Evolutionary conservation across 2,797 vertebrate species (phyloP).

Genomic region (Gouania willdenowi): DNA sequence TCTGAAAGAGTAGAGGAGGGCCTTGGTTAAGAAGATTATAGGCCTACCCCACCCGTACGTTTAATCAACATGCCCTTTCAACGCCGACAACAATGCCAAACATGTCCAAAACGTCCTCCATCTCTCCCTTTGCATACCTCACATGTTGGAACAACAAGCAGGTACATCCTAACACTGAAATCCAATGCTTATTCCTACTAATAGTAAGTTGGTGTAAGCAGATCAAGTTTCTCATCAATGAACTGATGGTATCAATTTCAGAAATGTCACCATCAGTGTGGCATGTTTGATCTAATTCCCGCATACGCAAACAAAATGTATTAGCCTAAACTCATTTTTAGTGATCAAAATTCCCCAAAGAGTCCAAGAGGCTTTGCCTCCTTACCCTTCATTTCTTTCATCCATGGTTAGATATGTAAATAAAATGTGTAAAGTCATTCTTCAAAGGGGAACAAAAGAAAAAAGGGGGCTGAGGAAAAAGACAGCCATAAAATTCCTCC

Average conservation of each 20-base stretch:
- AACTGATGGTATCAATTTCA: slow-evolving; percentile 21
- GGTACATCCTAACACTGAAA: slow-evolving; percentile 34
- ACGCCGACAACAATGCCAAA: slow-evolving; percentile 69
- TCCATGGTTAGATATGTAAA: slow-evolving; percentile 99
- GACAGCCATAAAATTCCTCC: slow-evolving; percentile 99
- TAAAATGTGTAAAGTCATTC: slow-evolving; percentile 99
- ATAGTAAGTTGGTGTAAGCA: slow-evolving; percentile 6
- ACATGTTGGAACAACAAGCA: slow-evolving; percentile 63
- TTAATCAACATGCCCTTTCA: slow-evolving; percentile 83
- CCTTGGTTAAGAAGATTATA: slow-evolving; percentile 80
- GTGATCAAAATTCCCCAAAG: slow-evolving; percentile 90
- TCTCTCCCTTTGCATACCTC: slow-evolving; percentile 63
- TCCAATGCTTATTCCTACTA: slow-evolving; percentile 12
- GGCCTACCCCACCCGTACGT: slow-evolving; percentile 74
- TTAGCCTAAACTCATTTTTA: slow-evolving; percentile 85
- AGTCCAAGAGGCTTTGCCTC: slow-evolving; percentile 81
- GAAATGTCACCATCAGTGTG: slow-evolving; percentile 41
- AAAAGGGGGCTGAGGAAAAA: slow-evolving; percentile 88
- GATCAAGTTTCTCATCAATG: slow-evolving; percentile 19
- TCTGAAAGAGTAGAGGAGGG: slow-evolving; percentile 75
- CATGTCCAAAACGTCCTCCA: slow-evolving; percentile 67
- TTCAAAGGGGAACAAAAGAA: slow-evolving; percentile 99
- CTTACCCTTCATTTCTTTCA: slow-evolving; percentile 89
- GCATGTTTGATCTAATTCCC: slow-evolving; percentile 42
- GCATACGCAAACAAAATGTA: slow-evolving; percentile 71